A percentile compares a stretch with the other conserved stretches of the same genome.
Conservation (phyloP, 2,113 vertebrate species). For the Conger conger region DNA sequence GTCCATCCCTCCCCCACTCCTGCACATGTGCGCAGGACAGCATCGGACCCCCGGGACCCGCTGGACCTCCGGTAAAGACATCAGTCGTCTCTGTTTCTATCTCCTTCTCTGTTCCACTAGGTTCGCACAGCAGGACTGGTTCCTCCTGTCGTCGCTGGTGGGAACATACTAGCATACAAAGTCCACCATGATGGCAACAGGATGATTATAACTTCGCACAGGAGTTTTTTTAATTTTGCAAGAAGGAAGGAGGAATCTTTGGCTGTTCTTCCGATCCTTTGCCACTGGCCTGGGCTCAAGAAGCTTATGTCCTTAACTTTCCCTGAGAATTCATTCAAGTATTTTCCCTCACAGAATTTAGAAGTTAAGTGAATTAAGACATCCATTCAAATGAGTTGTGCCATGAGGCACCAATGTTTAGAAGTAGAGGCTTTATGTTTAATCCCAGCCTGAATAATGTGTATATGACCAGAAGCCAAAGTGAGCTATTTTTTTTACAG, state of each 20-base stretch:
- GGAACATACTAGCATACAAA: not conserved
- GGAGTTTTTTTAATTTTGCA: not conserved
- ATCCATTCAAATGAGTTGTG: no score
- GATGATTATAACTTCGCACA: not conserved
- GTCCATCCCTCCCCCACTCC: slow-evolving; percentile 90
- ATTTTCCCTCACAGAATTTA: not conserved
- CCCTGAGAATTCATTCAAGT: not conserved
- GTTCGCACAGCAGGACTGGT: not conserved
- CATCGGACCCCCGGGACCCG: slow-evolving; percentile 88
- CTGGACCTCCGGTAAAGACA: slow-evolving; percentile 88
- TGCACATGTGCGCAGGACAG: slow-evolving; percentile 97
- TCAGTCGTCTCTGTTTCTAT: slow-evolving; percentile 11
- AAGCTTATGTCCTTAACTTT: not conserved
- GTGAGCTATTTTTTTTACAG: no score
- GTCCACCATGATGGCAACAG: not conserved
- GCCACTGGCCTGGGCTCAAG: not conserved
- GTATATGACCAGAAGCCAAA: not conserved
- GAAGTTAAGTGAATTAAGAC: no score
- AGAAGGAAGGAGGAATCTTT: not conserved
- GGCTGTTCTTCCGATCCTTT: not conserved
- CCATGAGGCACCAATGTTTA: no score
- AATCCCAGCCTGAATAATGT: not conserved
- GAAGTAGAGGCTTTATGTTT: not conserved
- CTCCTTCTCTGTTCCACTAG: slow-evolving; percentile 28
- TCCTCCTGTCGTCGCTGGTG: not conserved